Conservation (phyloP, 2,113 vertebrate genomes). For the Myrmecophaga tridactyla region DNA sequence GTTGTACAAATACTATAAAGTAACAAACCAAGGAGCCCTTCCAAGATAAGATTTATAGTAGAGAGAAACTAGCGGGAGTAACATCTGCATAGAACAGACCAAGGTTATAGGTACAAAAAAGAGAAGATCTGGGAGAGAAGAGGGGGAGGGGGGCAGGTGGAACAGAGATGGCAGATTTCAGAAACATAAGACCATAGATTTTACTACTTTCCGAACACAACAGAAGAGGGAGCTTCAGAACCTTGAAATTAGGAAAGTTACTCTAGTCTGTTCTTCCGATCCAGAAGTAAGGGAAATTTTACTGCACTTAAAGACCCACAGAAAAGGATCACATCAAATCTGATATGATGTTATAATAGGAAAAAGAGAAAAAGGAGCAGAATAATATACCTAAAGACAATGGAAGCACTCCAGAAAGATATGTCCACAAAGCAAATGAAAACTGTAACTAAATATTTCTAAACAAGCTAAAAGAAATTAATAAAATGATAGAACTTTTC, state of each 20-base stretch:
- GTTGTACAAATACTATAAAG: not conserved
- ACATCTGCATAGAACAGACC: not conserved
- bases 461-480: constrained; percentile 24
- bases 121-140: not conserved
- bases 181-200: not conserved
- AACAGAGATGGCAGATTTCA: not conserved
- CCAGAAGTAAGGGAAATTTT: not conserved
- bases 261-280: not conserved
- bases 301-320: not conserved
- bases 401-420: no score
- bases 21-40: not conserved
- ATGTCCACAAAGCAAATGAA: constrained; percentile 24
- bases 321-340: not conserved
- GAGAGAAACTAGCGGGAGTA: not conserved
- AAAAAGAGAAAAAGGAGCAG: not conserved
- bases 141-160: no score
- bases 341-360: not conserved
- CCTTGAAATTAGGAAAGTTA: not conserved
- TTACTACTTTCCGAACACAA: constrained; percentile 13
- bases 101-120: not conserved
- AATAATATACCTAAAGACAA: not conserved
- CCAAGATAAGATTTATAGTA: not conserved
- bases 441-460: constrained; percentile 9
- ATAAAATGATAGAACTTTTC: no score
- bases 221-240: constrained; percentile 35